Base-by-base conservation (phyloP, 2,888 invertebrate species). In the Drosophila mimica region DNA sequence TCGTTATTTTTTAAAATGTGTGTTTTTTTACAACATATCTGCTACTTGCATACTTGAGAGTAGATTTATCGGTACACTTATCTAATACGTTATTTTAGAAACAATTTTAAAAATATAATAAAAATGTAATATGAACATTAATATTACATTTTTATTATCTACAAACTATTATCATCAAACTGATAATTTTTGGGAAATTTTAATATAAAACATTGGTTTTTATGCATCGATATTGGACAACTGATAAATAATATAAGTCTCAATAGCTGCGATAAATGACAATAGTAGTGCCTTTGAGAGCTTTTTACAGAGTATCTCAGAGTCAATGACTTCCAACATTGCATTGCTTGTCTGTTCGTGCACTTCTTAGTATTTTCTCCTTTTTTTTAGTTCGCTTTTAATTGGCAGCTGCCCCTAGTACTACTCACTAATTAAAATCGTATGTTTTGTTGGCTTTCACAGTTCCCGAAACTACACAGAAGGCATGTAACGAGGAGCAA, bases 391-490 rank as follows among this genome's bases (percentile, higher is more conserved):
- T 54, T 52, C 28, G 70, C 53, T 58, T 60, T 67, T 67, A 76
- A 70, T 82, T 84, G 69, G 65, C 67, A 69, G 58, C 69, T 53
- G 61, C 28, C 25, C 52, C 31, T 36, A 53, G 56, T 70, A 52
- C 54, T 70, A 52, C 54, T 58, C 51, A 48, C 71, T 82, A 77
- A 84, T 75, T 75, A 68, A 57, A 38, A 46, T 49, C 65, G 5
- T 28, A 13, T 31, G 25, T 51, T 57, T 62, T 57, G 33, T 58
- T 34, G 53, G 20, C 48, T 48, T 57, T 30, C 54, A 66, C 34
- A 59, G 59, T 48, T 43, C 8, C n/a, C 28, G 28, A 57, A 56
- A 34, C 54, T 48, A 13, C 52, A 72, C 38, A 70, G 68, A 68
- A 59, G 56, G 51, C 48, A 63, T 13, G 69, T 75, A 81, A 69